Evolutionary conservation across 2,797 vertebrate genomes (phyloP), one percentile per base, ranked within the genome.

Genomic region (Enteromius viviparus): DNA sequence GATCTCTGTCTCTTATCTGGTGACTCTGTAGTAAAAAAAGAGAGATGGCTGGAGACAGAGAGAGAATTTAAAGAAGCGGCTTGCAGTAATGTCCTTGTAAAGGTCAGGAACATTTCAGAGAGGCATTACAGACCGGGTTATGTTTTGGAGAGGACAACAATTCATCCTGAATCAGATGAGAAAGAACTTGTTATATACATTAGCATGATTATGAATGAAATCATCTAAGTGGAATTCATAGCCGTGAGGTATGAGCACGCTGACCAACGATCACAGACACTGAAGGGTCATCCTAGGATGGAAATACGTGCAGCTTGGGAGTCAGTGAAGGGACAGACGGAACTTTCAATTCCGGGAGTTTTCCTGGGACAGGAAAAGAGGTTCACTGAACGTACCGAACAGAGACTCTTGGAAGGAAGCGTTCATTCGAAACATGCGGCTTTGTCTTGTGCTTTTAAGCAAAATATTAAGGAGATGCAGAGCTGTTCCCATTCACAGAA

Each of bases 31-130:
- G 62, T 6, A 82, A 45, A 47, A 45, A 49, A 82, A 75, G 37
- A 82, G 68, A 76, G 37, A 49, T 45, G 65, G 23, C 26, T 19
- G 66, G 60, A 85, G 51, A 80, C 17, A 66, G 49, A 71, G 23
- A 75, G 19, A 34, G 68, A 74, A 77, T 79, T n/a, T 85, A 81
- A 49, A 21, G 47, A 84, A 60, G 23, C 26, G 1, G 19, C 26
- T 65, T 34, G 12, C 77, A 80, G 51, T 72, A 65, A 75, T 70
- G 82, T 81, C 76, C 78, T 80, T 68, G 82, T 37, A 71, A 51
- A 87, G 86, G 85, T 87, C 87, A 84, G 51, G 32, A 66, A 32
- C 81, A 37, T 60, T 65, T 66, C 11, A 47, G 23, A 45, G 55
- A 34, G 51, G 62, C 71, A 64, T 47, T 29, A 76, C 2, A 29